phyloP scores from a whole-genome alignment of 2,888 invertebrate species.

The Scrobipalpa atriplicella region DNA sequence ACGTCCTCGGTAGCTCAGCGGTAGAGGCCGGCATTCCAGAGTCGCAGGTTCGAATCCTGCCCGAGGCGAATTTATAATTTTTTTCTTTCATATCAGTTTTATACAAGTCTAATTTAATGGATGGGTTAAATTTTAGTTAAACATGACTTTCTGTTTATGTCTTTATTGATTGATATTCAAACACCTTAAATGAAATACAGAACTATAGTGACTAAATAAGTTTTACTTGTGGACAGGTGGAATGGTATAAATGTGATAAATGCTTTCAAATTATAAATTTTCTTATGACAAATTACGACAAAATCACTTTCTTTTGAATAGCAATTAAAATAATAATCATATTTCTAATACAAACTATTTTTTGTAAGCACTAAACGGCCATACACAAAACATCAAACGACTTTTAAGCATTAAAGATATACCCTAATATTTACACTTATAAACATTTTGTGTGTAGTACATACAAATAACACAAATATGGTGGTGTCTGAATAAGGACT shows the following conservation, averaged over 20 bases:
- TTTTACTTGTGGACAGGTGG: constrained; percentile 19
- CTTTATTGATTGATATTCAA: constrained; percentile 26
- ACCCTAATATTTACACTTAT: constrained; percentile 15
- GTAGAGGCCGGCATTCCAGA: too few relatives aligned
- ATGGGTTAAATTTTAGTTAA: background rate
- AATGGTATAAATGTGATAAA: constrained; percentile 26
- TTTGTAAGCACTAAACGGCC: constrained; percentile 1
- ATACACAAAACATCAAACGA: background rate
- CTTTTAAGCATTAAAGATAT: background rate
- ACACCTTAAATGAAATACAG: constrained; percentile 28
- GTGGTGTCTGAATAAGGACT: background rate
- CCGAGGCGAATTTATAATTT: too few relatives aligned
- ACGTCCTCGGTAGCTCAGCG: too few relatives aligned
- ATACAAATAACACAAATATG: background rate
- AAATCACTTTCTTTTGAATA: background rate
- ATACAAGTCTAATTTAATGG: background rate
- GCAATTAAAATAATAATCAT: background rate
- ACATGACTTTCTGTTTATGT: background rate
- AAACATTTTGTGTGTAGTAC: background rate
- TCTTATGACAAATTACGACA: background rate
- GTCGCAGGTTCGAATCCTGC: too few relatives aligned
- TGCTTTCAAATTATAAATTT: constrained; percentile 20
- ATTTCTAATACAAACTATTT: background rate
- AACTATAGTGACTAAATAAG: constrained; percentile 28
- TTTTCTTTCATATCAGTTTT: too few relatives aligned